A percentile compares a stretch with the other conserved stretches of the same genome.
Evolutionary conservation across 2,113 vertebrate genomes (phyloP).

Genomic region (Mirza zaza): DNA sequence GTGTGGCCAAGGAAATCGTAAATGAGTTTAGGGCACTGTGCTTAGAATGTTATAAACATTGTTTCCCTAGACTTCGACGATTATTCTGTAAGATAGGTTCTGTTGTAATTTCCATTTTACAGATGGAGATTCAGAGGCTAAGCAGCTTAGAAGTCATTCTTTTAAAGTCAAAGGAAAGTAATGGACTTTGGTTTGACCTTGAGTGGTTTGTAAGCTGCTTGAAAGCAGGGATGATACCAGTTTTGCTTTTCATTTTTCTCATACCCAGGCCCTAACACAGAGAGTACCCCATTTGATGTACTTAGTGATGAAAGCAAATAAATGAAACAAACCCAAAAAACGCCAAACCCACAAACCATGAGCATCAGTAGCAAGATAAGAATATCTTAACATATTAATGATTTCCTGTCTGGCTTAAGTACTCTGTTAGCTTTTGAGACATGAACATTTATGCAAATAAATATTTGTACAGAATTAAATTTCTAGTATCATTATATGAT

Average conservation of each 20-base stretch:
- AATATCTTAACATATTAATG: background rate
- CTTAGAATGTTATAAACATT: background rate
- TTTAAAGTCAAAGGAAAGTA: background rate
- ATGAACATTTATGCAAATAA: background rate
- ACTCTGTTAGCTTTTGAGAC: background rate
- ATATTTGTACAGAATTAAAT: background rate
- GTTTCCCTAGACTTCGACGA: background rate
- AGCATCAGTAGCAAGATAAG: background rate
- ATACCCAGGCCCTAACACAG: background rate
- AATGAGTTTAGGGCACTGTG: background rate
- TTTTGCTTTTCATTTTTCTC: background rate
- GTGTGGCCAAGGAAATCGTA: background rate
- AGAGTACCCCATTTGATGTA: background rate
- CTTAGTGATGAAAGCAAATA: background rate
- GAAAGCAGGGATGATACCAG: background rate
- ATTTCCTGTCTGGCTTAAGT: background rate
- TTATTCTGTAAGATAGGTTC: background rate
- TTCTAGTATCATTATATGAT: background rate
- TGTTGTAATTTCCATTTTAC: background rate
- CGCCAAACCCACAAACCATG: background rate
- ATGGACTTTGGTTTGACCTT: background rate
- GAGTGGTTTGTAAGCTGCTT: background rate
- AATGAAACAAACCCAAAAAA: background rate
- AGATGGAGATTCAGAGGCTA: background rate
- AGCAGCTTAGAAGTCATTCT: background rate